Percentiles rank a stretch among this genome's conserved stretches.
Evolutionary conservation across 2,797 vertebrate genomes (phyloP).

Genomic region (Sparidentex hasta): DNA sequence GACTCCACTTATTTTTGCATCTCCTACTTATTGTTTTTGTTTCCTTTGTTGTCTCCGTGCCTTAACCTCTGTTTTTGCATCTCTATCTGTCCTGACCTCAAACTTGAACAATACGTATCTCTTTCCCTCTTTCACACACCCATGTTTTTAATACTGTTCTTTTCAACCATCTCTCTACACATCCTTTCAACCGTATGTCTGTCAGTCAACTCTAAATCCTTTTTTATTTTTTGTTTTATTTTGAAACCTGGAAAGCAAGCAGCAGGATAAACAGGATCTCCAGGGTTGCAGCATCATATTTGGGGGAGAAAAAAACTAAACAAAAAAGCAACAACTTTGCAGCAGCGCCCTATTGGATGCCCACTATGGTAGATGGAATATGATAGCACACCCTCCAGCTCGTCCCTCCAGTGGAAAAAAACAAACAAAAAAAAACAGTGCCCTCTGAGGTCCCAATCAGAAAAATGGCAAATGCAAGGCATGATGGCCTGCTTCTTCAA

Average conservation of each 20-base stretch:
- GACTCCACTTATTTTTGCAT: conserved; percentile 4
- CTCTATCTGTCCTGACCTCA: not conserved
- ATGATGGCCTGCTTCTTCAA: too few relatives aligned
- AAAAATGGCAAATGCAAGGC: too few relatives aligned
- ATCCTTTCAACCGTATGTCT: not conserved
- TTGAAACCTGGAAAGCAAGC: not conserved
- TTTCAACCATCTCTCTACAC: not conserved
- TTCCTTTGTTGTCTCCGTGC: not conserved
- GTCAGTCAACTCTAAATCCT: not conserved
- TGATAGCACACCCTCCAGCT: not conserved
- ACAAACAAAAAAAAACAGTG: too few relatives aligned
- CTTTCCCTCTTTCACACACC: not conserved
- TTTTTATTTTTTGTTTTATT: not conserved
- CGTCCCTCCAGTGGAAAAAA: not conserved
- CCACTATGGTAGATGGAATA: not conserved
- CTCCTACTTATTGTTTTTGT: not conserved
- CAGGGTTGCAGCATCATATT: too few relatives aligned
- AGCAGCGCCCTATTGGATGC: not conserved
- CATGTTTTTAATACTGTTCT: not conserved
- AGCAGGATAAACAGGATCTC: too few relatives aligned
- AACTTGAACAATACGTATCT: not conserved
- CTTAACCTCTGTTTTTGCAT: not conserved
- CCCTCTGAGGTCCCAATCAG: too few relatives aligned
- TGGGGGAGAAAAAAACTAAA: not conserved
- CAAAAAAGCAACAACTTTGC: not conserved